A percentile compares a stretch with the other conserved stretches of the same genome.
Evolutionary conservation across 2,888 invertebrate genomes (phyloP).

Genomic region (Leptinotarsa haldemani): DNA sequence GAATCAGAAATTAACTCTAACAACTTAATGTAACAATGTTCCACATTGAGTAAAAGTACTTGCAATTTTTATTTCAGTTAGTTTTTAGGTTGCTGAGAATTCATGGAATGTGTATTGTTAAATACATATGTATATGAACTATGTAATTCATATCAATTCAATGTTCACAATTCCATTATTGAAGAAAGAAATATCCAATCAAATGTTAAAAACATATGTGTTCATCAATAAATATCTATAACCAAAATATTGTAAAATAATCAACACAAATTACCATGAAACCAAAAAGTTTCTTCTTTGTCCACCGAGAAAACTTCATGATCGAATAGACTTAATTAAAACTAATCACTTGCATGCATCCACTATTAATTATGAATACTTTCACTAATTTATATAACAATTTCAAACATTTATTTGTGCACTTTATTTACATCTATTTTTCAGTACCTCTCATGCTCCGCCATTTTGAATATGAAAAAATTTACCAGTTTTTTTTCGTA

Average conservation of each 20-base stretch:
- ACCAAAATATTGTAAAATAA: not conserved
- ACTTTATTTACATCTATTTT: constrained; percentile 1
- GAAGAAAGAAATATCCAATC: too few species aligned
- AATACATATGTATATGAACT: too few species aligned
- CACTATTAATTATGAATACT: not conserved
- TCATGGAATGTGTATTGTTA: too few species aligned
- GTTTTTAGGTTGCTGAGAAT: not conserved
- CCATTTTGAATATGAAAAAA: not conserved
- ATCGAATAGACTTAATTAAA: not conserved
- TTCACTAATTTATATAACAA: not conserved
- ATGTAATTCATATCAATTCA: too few species aligned
- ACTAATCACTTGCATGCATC: constrained; percentile 5
- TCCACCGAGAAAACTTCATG: constrained; percentile 49
- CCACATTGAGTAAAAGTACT: not conserved
- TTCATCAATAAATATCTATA: not conserved
- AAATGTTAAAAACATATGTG: not conserved
- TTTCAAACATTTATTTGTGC: not conserved
- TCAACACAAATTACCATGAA: constrained; percentile 48
- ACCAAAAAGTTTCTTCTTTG: constrained; percentile 50
- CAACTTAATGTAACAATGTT: not conserved
- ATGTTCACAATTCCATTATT: too few species aligned
- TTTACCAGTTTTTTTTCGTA: not conserved
- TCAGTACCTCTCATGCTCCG: not conserved
- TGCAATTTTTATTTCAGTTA: not conserved
- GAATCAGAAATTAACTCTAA: too few species aligned